Evolutionary conservation across 2,888 invertebrate species (phyloP).

Genomic region (Neelides folsomi): DNA sequence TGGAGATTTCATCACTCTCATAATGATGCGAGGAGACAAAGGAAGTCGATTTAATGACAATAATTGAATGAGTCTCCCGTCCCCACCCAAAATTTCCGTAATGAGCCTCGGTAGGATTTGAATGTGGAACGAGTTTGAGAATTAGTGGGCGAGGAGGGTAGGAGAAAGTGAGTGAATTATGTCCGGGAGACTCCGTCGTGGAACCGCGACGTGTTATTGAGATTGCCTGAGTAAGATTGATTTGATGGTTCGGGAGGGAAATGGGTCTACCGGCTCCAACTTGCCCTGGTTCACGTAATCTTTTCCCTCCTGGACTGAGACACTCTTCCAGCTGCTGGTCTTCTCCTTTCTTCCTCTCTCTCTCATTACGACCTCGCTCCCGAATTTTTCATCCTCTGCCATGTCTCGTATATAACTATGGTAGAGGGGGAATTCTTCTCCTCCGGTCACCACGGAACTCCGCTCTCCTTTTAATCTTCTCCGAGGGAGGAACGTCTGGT

Average conservation of each 20-base stretch:
- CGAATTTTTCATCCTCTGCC: not conserved
- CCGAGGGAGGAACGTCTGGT: too few relatives aligned
- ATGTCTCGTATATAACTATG: too few relatives aligned
- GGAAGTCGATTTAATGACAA: too few relatives aligned
- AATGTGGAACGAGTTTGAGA: constrained; percentile 1
- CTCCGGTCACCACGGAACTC: too few relatives aligned
- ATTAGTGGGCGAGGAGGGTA: constrained; percentile 2
- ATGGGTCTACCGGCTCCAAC: constrained; percentile 12
- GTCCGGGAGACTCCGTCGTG: too few relatives aligned
- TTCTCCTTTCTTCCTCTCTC: not conserved
- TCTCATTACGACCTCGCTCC: constrained; percentile 5
- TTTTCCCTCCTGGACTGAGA: not conserved
- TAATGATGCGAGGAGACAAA: too few relatives aligned
- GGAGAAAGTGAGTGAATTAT: constrained; percentile 8
- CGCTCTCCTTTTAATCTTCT: too few relatives aligned
- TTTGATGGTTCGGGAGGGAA: constrained; percentile 15
- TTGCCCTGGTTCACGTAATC: constrained; percentile 4
- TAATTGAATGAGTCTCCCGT: too few relatives aligned
- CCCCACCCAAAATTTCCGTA: not conserved
- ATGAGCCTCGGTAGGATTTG: not conserved
- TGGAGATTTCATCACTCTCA: too few relatives aligned
- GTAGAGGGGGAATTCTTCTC: too few relatives aligned
- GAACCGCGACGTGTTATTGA: too few relatives aligned
- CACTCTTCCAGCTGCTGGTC: not conserved
- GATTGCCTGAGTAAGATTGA: constrained; percentile 13